Base-by-base conservation (phyloP, 2,888 invertebrate genomes). In the Agriotes lineatus region DNA sequence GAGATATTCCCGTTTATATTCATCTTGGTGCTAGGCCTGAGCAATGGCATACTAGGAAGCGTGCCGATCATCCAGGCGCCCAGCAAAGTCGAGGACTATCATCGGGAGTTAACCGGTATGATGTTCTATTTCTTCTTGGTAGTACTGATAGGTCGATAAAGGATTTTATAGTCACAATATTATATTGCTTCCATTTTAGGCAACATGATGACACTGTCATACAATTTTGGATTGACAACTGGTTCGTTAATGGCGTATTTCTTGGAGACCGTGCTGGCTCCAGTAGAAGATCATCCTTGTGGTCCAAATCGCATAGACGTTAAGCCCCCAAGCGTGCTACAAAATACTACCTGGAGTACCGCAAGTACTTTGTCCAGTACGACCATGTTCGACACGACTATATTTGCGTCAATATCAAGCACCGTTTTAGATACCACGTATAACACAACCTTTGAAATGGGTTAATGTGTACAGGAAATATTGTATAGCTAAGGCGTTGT, bases 21-120 rank as follows among this genome's bases (percentile, higher is more conserved):
- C 66, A 90, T 91, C 6, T 80, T 91, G 77, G 77, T 90, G 0
- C 85, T 96, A 69, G 96, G 96, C 1, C 87, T 96, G 16, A 91
- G 92, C 50, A 96, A 96, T 78, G 96, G 96, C 0, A 86, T 96
- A 45, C 90, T 96, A 62, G 96, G 96, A 2, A 95, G 96, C 68
- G 90, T 96, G 25, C 96, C 96, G 1, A 96, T 96, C 95, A 96
- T 96, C 78, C 88, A 94, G 79, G 96, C 96, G 0, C 95, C 96
- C 0, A 90, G 91, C 48, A 91, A 94, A 79, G 96, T 96, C 3
- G 91, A 94, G 10, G 93, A 94, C 67, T 93, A 95, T 59, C 91
- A 94, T 75, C 89, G 95, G 42, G 96, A 96, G 85, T 89, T 96
- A 5, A 94, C 96, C 68, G 96, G 96, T 91, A 84, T 54, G 56